Evolutionary conservation across 2,113 vertebrate species (phyloP), one percentile per base, ranked within the genome.

Genomic region (Anolis sagrei): DNA sequence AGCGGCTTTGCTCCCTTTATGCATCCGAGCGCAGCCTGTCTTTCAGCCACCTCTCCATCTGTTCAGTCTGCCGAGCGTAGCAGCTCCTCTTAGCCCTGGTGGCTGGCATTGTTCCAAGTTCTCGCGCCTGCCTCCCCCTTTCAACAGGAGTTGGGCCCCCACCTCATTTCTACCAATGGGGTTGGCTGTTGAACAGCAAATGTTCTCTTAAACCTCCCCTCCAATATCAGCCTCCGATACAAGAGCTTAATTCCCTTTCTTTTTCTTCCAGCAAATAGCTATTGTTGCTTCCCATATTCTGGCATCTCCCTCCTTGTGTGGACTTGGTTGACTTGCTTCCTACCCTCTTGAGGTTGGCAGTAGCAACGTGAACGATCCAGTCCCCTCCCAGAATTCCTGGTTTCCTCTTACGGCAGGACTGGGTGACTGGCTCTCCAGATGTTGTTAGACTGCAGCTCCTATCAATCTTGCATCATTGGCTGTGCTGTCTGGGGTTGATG

Each of bases 41-140:
- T 7, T 21, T 16, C 0, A 32, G 66, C 62, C 8, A 0, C 48
- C 36, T 39, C 10, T 36, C 27, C 8, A 8, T 9, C 6, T 13
- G 25, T 13, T 61, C 27, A 54, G 9, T 14, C 19, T 48, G 48
- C 49, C 25, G 82, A 79, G 48, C 90, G 68, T 39, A 83, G 92
- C 77, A 73, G 7, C 1, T 39, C n/a, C 27, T 6, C 36, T 16
- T 25, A 29, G 34, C 77, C 84, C 54, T 39, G 48, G 29, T 25
- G 70, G 70, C 72, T 58, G n/a, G 29, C 23, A 10, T 3, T 21
- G 16, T 49, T n/a, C 69, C 10, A 10, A 10, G 54, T 27, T 29
- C 16, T 23, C 16, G 18, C 5, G n/a, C 49, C 18, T n/a, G 32
- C 49, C 3, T 39, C 16, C 10, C 18, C 5, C 14, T 58, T 84